Base-by-base conservation (phyloP, 2,888 invertebrate species). In the Polyommatus icarus region DNA sequence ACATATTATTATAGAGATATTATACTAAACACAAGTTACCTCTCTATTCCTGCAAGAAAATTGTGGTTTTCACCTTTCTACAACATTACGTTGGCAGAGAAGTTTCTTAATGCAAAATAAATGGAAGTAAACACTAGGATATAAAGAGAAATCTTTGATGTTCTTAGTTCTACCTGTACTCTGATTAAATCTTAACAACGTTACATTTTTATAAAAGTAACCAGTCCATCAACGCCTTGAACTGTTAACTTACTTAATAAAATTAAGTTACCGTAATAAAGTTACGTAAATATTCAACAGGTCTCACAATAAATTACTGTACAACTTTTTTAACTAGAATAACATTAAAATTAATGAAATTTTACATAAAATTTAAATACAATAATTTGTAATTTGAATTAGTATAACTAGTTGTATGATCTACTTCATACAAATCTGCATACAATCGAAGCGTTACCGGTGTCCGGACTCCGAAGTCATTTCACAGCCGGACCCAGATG, bases 371-470 rank as follows among this genome's bases (percentile, higher is more conserved):
- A 75, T 75, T 75, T 75, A 75, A 75, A 75, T 75, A 75, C 75
- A 75, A 75, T 75, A 50, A 75, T 75, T 75, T 75, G 54, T 50
- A 29, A 54, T 75, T 18, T 75, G 29, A 75, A 75, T 50, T 75
- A 29, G 50, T 54, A 75, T 75, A 75, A 75, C 75, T 50, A 75
- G 75, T 75, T 54, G 75, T 75, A 29, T 54, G 75, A 54, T 29
- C 54, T 54, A 75, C 50, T 75, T 79, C 76, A 59, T 54, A 78
- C 32, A 77, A 77, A 79, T 87, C 87, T 81, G 83, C 88, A 88
- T 88, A 88, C 88, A 88, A 88, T 88, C 80, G 83, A 77, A 75
- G 75, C 75, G 75, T 75, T 75, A 75, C 75, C 75, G 54, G 50
- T 15, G 50, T 50, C 54, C 18, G 50, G 20, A 54, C 4, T 50